Evolutionary conservation across 2,113 vertebrate genomes (phyloP).

Genomic region (Ciconia stormi): DNA sequence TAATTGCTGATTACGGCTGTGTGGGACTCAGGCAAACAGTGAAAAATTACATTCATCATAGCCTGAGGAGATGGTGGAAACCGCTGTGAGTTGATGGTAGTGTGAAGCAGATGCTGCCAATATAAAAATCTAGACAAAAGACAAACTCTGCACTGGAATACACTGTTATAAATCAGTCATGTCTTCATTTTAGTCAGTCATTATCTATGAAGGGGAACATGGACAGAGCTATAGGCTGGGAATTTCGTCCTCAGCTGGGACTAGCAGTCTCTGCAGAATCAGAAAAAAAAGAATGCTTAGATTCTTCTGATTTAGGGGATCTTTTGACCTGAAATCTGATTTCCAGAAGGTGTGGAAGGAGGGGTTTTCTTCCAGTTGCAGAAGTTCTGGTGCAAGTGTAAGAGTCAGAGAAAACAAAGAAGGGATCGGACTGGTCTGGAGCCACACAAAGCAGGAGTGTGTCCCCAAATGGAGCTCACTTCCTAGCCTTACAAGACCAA

Average conservation of each 20-base stretch:
- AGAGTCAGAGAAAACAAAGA: background rate
- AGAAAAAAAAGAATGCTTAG: background rate
- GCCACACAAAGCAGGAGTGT: background rate
- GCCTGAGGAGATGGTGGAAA: constrained; percentile 7
- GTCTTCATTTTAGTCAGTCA: background rate
- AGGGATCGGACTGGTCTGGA: background rate
- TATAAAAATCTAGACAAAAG: background rate
- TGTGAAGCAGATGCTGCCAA: background rate
- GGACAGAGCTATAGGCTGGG: background rate
- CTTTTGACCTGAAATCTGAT: background rate
- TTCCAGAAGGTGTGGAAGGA: background rate
- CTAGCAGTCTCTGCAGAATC: background rate
- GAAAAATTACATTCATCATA: constrained; percentile 7
- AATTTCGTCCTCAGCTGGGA: background rate
- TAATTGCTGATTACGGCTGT: constrained; percentile 51
- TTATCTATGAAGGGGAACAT: background rate
- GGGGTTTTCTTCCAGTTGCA: background rate
- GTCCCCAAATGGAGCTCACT: background rate
- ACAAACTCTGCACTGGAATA: background rate
- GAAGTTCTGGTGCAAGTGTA: background rate
- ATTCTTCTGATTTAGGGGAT: background rate
- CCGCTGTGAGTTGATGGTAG: background rate
- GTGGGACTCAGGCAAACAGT: constrained; percentile 17
- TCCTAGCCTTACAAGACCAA: background rate
- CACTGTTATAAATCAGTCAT: background rate